Evolutionary conservation across 2,113 vertebrate genomes (phyloP), one percentile per base, ranked within the genome.

Genomic region (Alethe diademata): DNA sequence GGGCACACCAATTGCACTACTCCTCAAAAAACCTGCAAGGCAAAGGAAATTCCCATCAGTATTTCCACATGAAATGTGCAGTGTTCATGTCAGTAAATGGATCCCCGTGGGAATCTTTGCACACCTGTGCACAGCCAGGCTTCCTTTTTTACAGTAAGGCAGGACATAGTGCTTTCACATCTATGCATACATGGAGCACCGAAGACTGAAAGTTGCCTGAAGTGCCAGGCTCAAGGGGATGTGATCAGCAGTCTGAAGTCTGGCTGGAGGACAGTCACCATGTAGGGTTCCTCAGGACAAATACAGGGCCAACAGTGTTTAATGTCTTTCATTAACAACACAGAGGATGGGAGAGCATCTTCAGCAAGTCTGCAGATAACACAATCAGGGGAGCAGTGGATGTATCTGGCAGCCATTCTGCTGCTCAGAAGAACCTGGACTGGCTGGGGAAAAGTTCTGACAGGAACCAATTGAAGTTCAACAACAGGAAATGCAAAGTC

Each of bases 301-400:
- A 38, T 4, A 57, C 18, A 24, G 9, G 8, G 17, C 12, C 29
- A 61, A 11, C 2, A 9, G 3, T 5, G 2, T 36, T 40, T 56
- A 56, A 70, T 9, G 9, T 6, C 26, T 51, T 9, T 33, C 13
- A 28, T n/a, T 78, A 78, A 53, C 8, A 36, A 13, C 24, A 38
- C 0, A 4, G 22, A 58, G 28, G 28, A 54, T 40, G 10, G 11
- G 12, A 66, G 19, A 45, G 61, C 53, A 35, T 19, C 24, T 22
- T 9, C 29, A 47, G n/a, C 24, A 10, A 60, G 28, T 2, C 45
- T 40, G n/a, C 13, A 67, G 28, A 12, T 12, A n/a, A 18, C n/a
- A 45, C 45, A 14, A 4, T 7, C 8, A 4, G 8, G 19, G 19
- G 23, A 51, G 28, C 5, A 26, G 36, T 0, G 16, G 14, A 36